These are phyloP conservation scores for Zaprionus tsacasi DNA, from an alignment of 1,140 invertebrate genomes.

Conservation along the genomic window DNA sequence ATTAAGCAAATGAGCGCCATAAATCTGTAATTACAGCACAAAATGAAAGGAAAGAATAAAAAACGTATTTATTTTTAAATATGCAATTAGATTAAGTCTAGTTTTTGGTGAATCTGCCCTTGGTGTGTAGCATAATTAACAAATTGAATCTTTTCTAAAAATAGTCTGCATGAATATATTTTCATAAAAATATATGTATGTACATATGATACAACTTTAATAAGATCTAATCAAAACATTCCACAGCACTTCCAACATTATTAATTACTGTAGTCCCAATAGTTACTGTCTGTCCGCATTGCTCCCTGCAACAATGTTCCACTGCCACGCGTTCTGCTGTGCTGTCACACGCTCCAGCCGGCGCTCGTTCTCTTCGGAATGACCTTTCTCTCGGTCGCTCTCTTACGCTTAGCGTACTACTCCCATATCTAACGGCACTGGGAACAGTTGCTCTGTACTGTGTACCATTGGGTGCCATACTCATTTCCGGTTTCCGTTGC, in stretches of 20 bases:
- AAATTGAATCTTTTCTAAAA: not conserved
- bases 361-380: conserved; percentile 8
- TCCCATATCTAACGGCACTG: conserved; percentile 4
- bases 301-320: conserved; percentile 46
- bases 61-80: not conserved
- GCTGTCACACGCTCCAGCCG: conserved; percentile 19
- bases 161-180: not conserved
- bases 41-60: conserved; percentile 1
- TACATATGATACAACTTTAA: not conserved
- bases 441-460: conserved; percentile 28
- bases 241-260: conserved; percentile 23
- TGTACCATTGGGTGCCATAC: conserved; percentile 67
- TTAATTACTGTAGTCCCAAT: conserved; percentile 51
- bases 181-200: not conserved
- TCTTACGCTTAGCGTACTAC: conserved; percentile 16
- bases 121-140: not conserved
- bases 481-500: conserved; percentile 81
- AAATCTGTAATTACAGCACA: too few relatives aligned
- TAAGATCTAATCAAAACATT: conserved; percentile 27
- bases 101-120: not conserved
- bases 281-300: conserved; percentile 33
- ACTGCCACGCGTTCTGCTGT: conserved; percentile 44
- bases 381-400: conserved; percentile 3
- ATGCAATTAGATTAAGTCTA: not conserved
- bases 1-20: conserved; percentile 13